Base-by-base conservation (phyloP, 2,797 vertebrate genomes). In the Sebastes elongatus region DNA sequence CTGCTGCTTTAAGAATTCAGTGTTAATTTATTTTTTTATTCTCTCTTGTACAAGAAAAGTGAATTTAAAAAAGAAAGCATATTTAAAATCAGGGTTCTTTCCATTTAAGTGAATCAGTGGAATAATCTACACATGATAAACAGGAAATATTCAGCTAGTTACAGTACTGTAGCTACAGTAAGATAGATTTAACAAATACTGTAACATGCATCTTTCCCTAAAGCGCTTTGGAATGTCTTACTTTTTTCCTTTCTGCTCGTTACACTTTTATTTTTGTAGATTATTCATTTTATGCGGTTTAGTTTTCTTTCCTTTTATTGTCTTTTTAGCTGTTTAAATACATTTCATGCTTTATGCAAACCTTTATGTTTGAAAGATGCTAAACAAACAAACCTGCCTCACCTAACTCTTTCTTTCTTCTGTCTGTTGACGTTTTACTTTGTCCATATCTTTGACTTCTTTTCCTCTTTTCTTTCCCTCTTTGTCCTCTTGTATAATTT, bases 401-500 rank as follows among this genome's bases (percentile, higher is more conserved):
- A 60, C 74, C 68, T 67, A 35, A 30, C 14, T 42, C 23, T 35
- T 23, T 80, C 33, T 76, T 69, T 68, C 67, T 71, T 49, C 33
- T 63, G 10, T 65, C 53, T 84, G 55, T 69, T 33, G 27, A 73
- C 57, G 13, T 80, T 82, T 72, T n/a, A 22, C 46, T 79, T 49
- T 65, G 30, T 63, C 49, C 16, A 7, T 9, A 9, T 61, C 38
- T 62, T 77, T 53, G 38, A 3, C 7, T 10, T 30, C 14, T 52
- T 74, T 25, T 23, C 18, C 22, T 46, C 32, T 52, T 66, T 55
- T 42, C 38, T 67, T 49, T 61, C 64, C n/a, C 53, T 70, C 84
- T 78, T 88, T 85, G 53, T 86, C 63, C 60, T 77, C 59, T 80
- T 82, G 69, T 66, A 49, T 49, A 65, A 66, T 80, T 88, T 72